phyloP scores from a whole-genome alignment of 2,797 vertebrate genomes.

The Coregonus ussuriensis region DNA sequence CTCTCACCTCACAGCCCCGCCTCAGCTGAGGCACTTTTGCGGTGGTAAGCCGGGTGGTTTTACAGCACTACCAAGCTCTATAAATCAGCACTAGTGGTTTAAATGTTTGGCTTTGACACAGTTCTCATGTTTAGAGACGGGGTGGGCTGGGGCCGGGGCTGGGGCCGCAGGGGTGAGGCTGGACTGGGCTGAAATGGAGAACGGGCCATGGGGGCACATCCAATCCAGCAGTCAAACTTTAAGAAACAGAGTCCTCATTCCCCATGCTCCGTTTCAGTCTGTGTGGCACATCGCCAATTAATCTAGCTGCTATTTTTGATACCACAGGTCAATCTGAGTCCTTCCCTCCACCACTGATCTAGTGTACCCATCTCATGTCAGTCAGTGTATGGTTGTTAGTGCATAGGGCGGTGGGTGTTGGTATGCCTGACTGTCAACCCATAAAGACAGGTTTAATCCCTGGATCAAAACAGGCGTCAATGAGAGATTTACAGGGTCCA shows the following conservation, averaged over 20 bases:
- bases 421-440: not conserved
- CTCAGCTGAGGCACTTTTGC: constrained; percentile 56
- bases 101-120: constrained; percentile 73
- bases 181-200: constrained; percentile 4
- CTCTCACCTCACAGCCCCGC: constrained; percentile 8
- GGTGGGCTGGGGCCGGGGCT: constrained; percentile 53
- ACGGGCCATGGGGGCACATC: constrained; percentile 45
- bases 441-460: constrained; percentile 2
- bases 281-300: constrained; percentile 13
- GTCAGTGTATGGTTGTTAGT: not conserved
- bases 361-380: not conserved
- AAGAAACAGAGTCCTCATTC: constrained; percentile 22
- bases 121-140: constrained; percentile 69
- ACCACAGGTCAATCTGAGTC: not conserved
- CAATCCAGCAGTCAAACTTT: constrained; percentile 38
- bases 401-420: not conserved
- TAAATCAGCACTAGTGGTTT: constrained; percentile 68
- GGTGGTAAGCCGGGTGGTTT: constrained; percentile 59
- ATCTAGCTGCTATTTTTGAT: not conserved
- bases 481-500: not conserved
- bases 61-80: constrained; percentile 62
- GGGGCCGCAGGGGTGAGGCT: not conserved
- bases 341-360: not conserved
- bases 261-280: constrained; percentile 11
- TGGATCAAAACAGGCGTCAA: constrained; percentile 6